These are phyloP conservation scores for Megalopta genalis DNA, from an alignment of 1,140 invertebrate genomes.

Conservation along the genomic window DNA sequence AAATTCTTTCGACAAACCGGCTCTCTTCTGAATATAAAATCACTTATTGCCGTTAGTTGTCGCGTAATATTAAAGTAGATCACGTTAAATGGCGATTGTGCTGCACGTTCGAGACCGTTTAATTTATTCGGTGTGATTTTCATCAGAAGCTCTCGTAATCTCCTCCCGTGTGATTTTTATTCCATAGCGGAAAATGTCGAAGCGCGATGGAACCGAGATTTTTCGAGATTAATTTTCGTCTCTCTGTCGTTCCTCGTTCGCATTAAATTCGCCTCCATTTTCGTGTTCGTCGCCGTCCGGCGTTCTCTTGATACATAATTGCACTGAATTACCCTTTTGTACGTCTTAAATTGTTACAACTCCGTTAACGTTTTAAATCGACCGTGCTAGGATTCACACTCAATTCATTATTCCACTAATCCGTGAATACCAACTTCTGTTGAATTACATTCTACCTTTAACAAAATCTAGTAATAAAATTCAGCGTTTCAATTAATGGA, in stretches of 20 bases:
- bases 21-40: no score
- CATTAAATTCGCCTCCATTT: conserved; percentile 51
- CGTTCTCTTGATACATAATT: conserved; percentile 48
- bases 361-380: conserved; percentile 20
- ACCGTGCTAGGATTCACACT: background rate
- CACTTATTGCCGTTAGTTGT: no score
- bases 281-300: conserved; percentile 41
- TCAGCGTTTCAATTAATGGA: no score
- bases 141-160: conserved; percentile 16
- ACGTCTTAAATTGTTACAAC: conserved; percentile 30
- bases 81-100: no score
- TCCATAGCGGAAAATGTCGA: conserved; percentile 24
- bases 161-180: conserved; percentile 30
- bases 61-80: no score
- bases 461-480: no score
- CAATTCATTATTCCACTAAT: background rate
- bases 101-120: no score
- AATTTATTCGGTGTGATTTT: conserved; percentile 3
- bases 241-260: conserved; percentile 42
- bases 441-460: background rate
- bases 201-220: conserved; percentile 14
- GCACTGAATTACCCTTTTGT: conserved; percentile 39
- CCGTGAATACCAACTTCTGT: background rate
- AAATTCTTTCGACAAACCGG: no score
- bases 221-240: conserved; percentile 55